These are phyloP conservation scores for Xylophagus ater DNA, from an alignment of 2,888 invertebrate species.

Conservation along the genomic window DNA sequence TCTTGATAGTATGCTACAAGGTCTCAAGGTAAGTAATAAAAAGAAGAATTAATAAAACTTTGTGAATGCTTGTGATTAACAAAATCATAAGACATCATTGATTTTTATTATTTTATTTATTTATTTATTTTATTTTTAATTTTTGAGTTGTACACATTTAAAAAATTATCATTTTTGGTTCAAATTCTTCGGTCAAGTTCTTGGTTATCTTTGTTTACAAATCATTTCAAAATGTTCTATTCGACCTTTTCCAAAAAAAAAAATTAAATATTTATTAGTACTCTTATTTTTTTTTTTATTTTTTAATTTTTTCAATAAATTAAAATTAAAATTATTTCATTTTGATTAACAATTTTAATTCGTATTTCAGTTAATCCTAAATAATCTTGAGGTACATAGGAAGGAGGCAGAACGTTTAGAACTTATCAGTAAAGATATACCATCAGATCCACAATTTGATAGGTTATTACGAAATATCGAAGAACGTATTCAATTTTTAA, in stretches of 20 bases:
- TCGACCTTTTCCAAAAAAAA: neutral
- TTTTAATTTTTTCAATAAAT: neutral
- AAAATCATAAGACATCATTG: slow-evolving; percentile 14
- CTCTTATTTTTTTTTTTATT: too few species aligned
- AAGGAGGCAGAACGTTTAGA: slow-evolving; percentile 54
- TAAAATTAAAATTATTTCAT: slow-evolving; percentile 1
- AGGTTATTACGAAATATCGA: slow-evolving; percentile 41
- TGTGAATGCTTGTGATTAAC: slow-evolving; percentile 17
- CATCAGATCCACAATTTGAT: slow-evolving; percentile 51
- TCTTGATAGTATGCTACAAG: slow-evolving; percentile 58
- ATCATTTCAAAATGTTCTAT: neutral
- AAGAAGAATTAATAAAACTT: neutral
- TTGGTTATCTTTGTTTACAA: neutral
- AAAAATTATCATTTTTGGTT: neutral
- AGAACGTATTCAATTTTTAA: slow-evolving; percentile 52
- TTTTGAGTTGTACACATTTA: too few species aligned
- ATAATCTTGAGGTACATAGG: slow-evolving; percentile 57
- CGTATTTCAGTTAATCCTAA: slow-evolving; percentile 52
- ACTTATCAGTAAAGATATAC: slow-evolving; percentile 48
- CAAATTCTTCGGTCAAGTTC: neutral
- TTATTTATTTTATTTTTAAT: too few species aligned
- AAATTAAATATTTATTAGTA: neutral
- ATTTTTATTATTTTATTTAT: slow-evolving; percentile 9
- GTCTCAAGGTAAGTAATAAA: slow-evolving; percentile 53
- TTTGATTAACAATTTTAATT: too few species aligned